Evolutionary conservation across 2,797 vertebrate genomes (phyloP), one percentile per base, ranked within the genome.

Genomic region (Sitta carolinensis): DNA sequence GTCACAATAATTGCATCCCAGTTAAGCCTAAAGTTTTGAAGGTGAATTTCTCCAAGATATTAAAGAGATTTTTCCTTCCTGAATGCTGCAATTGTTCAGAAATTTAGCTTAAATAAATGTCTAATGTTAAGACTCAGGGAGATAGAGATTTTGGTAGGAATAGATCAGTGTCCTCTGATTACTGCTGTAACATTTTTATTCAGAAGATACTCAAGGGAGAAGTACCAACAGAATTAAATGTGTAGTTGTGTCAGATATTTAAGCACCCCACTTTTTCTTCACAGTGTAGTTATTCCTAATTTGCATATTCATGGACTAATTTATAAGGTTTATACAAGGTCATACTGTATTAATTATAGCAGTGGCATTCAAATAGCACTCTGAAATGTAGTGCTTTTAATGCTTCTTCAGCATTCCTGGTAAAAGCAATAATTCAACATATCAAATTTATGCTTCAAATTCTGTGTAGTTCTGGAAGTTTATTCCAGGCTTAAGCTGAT

Each of bases 201-300:
- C 84, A 81, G 76, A 91, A 92, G 66, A 59, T 86, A 86, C 90
- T 83, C 54, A 0, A 43, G 82, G 91, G 89, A 81, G 30, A 89
- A 88, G 62, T 86, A 76, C 11, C 27, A 69, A 80, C 66, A 91
- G 69, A 96, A 91, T 76, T 84, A 91, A 92, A 95, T 84, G 32
- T 94, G 89, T 94, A 91, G 89, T 58, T 89, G 19, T 97, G 79
- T 93, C 91, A 96, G 82, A 78, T 81, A 91, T 55, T 91, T 97
- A 94, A 95, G 76, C 58, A 95, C 87, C 76, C 69, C 62, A 89
- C 73, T 86, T 91, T 86, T 95, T 91, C 86, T 92, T 88, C 74
- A 62, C 47, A 74, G 25, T 38, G 36, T 69, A 91, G 29, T 91
- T 95, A 55, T 54, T 89, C 51, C 30, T 51, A 63, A 80, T 94